These are phyloP conservation scores for Eupithecia tripunctaria DNA, from an alignment of 2,888 invertebrate species.

Conservation along the genomic window DNA sequence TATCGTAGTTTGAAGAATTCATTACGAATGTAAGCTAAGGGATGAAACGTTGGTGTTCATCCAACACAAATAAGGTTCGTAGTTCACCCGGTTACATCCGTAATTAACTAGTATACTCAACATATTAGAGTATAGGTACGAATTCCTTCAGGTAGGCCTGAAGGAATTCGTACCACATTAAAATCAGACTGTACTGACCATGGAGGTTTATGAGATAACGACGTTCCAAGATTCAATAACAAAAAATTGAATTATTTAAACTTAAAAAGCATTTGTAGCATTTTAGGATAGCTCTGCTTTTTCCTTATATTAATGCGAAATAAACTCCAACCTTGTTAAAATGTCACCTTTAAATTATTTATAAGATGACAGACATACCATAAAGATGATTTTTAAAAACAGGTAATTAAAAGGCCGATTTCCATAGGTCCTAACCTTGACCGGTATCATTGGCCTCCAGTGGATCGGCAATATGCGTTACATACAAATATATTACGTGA, in stretches of 20 bases:
- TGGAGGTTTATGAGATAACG: neutral
- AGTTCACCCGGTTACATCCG: no score
- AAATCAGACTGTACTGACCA: neutral
- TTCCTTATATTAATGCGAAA: neutral
- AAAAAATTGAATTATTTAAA: neutral
- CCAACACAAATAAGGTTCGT: no score
- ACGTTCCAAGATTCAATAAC: neutral
- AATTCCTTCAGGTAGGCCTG: no score
- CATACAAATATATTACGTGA: constrained; percentile 11
- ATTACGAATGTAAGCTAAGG: no score
- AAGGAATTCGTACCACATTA: neutral
- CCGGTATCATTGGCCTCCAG: neutral
- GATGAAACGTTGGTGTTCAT: no score
- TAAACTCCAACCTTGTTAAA: neutral
- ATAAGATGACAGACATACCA: neutral
- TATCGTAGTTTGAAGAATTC: no score
- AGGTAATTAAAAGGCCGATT: neutral
- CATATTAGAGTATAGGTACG: no score
- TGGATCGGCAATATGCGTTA: neutral
- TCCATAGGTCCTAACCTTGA: neutral
- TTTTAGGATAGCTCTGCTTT: neutral
- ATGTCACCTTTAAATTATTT: neutral
- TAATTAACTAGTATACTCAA: no score
- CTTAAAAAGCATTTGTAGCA: neutral
- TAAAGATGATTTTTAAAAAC: neutral